Evolutionary conservation across 2,797 vertebrate species (phyloP).

Genomic region (Atherinosoma microstoma): DNA sequence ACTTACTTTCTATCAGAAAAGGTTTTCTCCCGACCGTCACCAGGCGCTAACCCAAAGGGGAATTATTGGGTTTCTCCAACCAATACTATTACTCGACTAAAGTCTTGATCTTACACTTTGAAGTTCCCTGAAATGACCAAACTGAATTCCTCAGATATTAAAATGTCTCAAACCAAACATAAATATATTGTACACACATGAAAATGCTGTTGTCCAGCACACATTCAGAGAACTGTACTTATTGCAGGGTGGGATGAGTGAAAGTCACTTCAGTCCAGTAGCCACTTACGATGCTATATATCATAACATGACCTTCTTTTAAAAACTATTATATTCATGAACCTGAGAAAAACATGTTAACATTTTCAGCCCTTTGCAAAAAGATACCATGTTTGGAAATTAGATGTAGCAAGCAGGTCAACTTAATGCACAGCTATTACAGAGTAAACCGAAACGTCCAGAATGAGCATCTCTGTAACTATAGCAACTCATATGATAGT

Average conservation of each 20-base stretch:
- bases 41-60: background rate
- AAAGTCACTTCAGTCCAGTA: background rate
- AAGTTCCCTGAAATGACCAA: background rate
- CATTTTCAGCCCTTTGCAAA: background rate
- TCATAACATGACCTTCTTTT: background rate
- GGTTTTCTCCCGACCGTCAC: background rate
- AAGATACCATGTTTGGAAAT: background rate
- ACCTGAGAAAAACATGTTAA: background rate
- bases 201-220: background rate
- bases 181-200: background rate
- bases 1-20: background rate
- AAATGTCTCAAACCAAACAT: background rate
- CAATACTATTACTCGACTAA: background rate
- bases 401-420: background rate
- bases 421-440: background rate
- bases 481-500: background rate
- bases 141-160: background rate
- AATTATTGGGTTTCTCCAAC: background rate
- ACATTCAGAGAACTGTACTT: background rate
- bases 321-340: background rate
- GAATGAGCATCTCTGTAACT: background rate
- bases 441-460: background rate
- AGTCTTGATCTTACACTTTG: background rate
- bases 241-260: background rate
- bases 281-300: background rate